A percentile compares a stretch with the other conserved stretches of the same genome.
Evolutionary conservation across 2,888 invertebrate species (phyloP).

Genomic region (Eumerus sabulonum): DNA sequence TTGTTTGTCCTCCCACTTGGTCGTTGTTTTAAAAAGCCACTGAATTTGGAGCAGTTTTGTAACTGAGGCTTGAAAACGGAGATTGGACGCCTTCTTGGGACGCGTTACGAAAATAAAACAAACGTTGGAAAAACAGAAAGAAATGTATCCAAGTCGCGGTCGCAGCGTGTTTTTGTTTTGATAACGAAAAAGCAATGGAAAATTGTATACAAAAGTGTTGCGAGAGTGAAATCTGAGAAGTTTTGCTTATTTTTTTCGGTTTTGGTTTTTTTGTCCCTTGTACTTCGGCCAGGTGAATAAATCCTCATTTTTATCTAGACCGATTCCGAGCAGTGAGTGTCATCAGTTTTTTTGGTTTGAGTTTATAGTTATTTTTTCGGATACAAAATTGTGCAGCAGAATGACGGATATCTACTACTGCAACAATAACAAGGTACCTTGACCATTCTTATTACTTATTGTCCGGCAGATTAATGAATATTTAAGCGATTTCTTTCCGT

Average conservation of each 20-base stretch:
- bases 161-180: slow-evolving; percentile 3
- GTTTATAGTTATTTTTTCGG: slow-evolving; percentile 21
- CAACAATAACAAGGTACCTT: slow-evolving; percentile 58
- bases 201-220: slow-evolving; percentile 41
- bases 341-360: slow-evolving; percentile 17
- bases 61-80: too few relatives aligned
- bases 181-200: slow-evolving; percentile 51
- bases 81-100: too few relatives aligned
- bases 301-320: slow-evolving; percentile 49
- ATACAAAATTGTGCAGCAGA: slow-evolving; percentile 53
- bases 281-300: slow-evolving; percentile 26
- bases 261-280: slow-evolving; percentile 6
- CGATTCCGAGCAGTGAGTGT: slow-evolving; percentile 4
- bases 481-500: slow-evolving; percentile 20
- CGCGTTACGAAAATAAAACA: too few relatives aligned
- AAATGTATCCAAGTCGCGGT: slow-evolving; percentile 15
- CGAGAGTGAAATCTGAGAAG: slow-evolving; percentile 58
- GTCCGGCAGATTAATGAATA: not conserved
- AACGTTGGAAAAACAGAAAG: not conserved
- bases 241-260: slow-evolving; percentile 25
- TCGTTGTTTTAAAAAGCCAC: too few relatives aligned
- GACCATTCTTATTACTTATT: slow-evolving; percentile 33
- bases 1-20: too few relatives aligned
- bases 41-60: too few relatives aligned
- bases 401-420: slow-evolving; percentile 67